These are phyloP conservation scores for Notothenia rossii DNA, from an alignment of 2,113 vertebrate genomes.

Conservation along the genomic window DNA sequence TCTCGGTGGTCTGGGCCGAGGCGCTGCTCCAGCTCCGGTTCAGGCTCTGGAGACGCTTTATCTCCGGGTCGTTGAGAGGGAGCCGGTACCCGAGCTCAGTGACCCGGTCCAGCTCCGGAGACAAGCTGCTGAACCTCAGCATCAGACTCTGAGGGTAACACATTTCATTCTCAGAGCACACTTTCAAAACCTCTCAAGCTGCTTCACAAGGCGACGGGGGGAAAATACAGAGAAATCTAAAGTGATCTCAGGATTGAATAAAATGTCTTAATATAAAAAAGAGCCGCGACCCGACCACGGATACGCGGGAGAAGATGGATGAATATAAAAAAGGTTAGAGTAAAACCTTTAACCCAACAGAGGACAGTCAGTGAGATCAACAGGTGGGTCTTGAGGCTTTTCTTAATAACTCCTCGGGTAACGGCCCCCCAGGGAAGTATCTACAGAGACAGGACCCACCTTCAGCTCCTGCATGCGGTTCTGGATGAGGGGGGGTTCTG, in stretches of 20 bases:
- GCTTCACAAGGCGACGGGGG: no score
- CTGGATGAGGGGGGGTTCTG: conserved; percentile 87
- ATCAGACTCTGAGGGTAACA: conserved; percentile 87
- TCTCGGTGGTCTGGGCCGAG: conserved; percentile 93
- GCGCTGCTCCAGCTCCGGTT: conserved; percentile 92
- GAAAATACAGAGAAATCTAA: no score
- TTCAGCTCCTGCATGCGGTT: conserved; percentile 95
- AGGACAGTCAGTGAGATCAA: no score
- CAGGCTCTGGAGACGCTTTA: conserved; percentile 95
- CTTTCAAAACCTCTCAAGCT: no score
- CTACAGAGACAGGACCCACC: conserved; percentile 72
- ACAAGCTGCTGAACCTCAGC: conserved; percentile 94
- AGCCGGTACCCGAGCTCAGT: conserved; percentile 96
- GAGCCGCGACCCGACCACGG: no score
- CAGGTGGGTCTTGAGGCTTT: no score
- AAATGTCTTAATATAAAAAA: no score
- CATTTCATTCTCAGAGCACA: no score
- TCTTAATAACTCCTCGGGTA: background rate
- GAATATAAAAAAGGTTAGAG: no score
- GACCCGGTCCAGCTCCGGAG: conserved; percentile 91
- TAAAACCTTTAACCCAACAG: no score
- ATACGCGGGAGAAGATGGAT: no score
- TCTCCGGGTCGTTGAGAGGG: conserved; percentile 94
- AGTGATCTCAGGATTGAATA: no score
- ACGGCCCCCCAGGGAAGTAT: background rate